Base-by-base conservation (phyloP, 2,113 vertebrate species). In the Mastomys coucha region DNA sequence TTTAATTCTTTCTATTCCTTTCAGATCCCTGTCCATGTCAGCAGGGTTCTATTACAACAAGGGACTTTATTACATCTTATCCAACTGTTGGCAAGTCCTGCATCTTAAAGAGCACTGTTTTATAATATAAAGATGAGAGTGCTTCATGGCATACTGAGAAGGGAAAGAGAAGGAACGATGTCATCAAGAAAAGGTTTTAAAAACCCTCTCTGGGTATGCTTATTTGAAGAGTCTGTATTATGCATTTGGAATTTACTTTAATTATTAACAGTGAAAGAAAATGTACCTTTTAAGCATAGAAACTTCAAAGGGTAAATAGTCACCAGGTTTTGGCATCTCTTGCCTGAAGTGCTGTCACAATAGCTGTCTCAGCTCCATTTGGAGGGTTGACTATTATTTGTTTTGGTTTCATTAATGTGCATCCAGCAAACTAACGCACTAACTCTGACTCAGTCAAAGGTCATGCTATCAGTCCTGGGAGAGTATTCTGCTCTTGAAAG, bases 71-170 rank as follows among this genome's bases (percentile, higher is more conserved):
- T 98, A 96, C 97, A 97, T 98, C 97, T 98, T 97, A 98, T 95
- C 98, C 98, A 98, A 95, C 97, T 89, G 97, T 97, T 98, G 98
- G 97, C 98, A 98, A 98, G 97, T 97, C 97, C 98, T 98, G 98
- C 98, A 82, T 97, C 97, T 98, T 96, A 98, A 97, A 98, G 91
- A 96, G 96, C 96, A 95, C 96, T 95, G 96, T 97, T 98, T 98
- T 96, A 98, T 97, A 97, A 91, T 95, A 92, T 95, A 88, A 98
- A 86, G 75, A 98, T 90, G 96, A 98, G 97, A 82, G 97, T 65
- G 95, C 93, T 70, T 14, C 0, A 0, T 9, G 5, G 89, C 97
- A 98, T 96, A 97, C 91, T 96, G 96, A 98, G 97, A 97, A 93
- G 89, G 67, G 0, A 53, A 96, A 78, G 45, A 73, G 78, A 87